Evolutionary conservation across 2,888 invertebrate genomes (phyloP), one percentile per base, ranked within the genome.

Genomic region (Ophion costatus): DNA sequence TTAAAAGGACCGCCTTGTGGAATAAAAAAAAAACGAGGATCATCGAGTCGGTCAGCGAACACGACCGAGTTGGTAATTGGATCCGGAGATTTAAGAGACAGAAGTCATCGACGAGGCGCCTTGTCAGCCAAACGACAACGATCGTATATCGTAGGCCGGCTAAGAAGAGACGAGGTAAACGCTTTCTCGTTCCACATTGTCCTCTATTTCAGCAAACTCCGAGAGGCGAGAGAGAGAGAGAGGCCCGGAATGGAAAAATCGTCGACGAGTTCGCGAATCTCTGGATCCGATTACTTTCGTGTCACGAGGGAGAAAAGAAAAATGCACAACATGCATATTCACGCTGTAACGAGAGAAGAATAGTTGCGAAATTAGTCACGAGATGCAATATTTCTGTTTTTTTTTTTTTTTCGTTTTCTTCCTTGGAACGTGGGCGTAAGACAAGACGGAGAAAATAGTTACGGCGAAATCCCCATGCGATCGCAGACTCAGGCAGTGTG

Each of bases 401-500:
- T 45, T 45, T 45, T 45, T 45, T 45, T 14, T 45, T 45, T 11
- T 11, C 11, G 9, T 11, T 42, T 10, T 42, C 11, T 42, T 42
- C 42, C 6, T 61, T 3, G 11, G 3, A 45, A 45, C 45, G 45
- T 45, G 14, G 45, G 14, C 45, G 14, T 45, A 45, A 74, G 83
- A 83, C n/a, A 80, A 33, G 33, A 84, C 69, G 67, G 76, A 24
- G 64, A 70, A 73, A 22, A 78, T 77, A 57, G 78, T 67, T 67
- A 57, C 63, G 24, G 22, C 51, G 80, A 78, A 71, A 11, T 67
- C 83, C 86, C 87, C 88, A 89, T 87, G 90, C 89, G 88, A 88
- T 88, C 84, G 84, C 91, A 91, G 90, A 90, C 90, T 87, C 82
- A 88, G 80, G 86, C 84, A 85, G 74, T 45, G 87, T 89, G 87